These are phyloP conservation scores for Hippolais icterina DNA, from an alignment of 2,113 vertebrate species.

Conservation along the genomic window DNA sequence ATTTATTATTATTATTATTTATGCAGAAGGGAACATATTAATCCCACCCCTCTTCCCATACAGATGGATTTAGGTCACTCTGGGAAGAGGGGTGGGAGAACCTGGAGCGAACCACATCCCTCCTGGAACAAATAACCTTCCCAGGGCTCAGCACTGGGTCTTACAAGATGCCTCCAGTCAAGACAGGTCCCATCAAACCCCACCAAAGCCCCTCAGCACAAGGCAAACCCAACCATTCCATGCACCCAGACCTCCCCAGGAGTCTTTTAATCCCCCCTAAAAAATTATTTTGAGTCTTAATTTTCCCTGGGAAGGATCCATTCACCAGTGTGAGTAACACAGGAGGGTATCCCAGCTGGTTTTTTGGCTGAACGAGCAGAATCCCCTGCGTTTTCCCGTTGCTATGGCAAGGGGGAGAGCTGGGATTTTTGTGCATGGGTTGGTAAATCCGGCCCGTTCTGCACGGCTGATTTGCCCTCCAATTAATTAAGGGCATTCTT, in stretches of 20 bases:
- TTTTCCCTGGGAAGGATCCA: rapidly evolving
- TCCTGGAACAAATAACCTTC: background rate
- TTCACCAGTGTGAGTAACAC: rapidly evolving
- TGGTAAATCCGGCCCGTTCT: background rate
- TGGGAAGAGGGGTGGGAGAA: background rate
- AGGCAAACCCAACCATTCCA: background rate
- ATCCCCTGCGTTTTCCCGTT: background rate
- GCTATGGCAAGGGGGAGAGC: background rate
- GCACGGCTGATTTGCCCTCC: conserved; percentile 13
- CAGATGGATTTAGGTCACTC: background rate
- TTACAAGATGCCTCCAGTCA: background rate
- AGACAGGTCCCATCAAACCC: background rate
- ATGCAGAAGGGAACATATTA: background rate
- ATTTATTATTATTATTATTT: background rate
- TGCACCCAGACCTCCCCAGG: background rate
- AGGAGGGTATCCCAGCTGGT: background rate
- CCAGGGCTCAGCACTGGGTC: background rate
- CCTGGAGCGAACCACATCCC: background rate
- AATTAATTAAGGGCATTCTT: conserved; percentile 61
- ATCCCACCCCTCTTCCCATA: background rate
- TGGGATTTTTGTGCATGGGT: background rate
- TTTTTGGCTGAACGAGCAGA: background rate
- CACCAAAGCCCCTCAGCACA: background rate
- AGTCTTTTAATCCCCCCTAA: background rate
- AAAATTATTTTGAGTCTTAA: background rate